Conservation (phyloP, 1,140 invertebrate species). For the Drosophila quadrilineata region DNA sequence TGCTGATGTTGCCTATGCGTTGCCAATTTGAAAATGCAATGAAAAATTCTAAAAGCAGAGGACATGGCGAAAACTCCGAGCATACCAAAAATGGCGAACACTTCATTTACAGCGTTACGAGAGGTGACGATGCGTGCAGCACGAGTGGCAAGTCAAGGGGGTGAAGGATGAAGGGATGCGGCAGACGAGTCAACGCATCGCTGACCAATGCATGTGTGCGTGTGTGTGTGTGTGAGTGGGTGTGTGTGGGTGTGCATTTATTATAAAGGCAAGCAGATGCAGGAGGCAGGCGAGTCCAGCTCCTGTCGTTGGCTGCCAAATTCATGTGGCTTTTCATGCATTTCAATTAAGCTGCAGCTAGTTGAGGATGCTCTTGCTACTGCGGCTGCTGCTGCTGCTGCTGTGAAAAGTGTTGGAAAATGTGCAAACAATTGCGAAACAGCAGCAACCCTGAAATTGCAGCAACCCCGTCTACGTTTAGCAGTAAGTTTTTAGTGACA, state of each 20-base stretch:
- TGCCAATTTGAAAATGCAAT: slow-evolving; percentile 58
- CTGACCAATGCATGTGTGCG: slow-evolving; percentile 43
- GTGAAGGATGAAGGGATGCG: neutral
- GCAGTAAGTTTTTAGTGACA: slow-evolving; percentile 37
- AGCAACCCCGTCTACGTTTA: neutral
- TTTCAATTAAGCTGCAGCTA: slow-evolving; percentile 68
- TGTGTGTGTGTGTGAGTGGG: slow-evolving; percentile 32
- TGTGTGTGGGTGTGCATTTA: slow-evolving; percentile 46
- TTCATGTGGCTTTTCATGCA: slow-evolving; percentile 71
- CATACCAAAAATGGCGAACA: slow-evolving; percentile 38
- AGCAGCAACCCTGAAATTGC: neutral
- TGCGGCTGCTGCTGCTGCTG: slow-evolving; percentile 3
- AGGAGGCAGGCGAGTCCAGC: neutral
- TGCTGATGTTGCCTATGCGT: slow-evolving; percentile 42
- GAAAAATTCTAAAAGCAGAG: slow-evolving; percentile 48
- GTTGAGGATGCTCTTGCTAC: slow-evolving; percentile 1
- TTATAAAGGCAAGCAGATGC: slow-evolving; percentile 44
- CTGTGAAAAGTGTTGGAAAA: slow-evolving; percentile 56
- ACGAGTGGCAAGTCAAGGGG: neutral
- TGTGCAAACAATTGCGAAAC: slow-evolving; percentile 48
- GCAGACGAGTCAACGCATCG: slow-evolving; percentile 37
- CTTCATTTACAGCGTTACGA: slow-evolving; percentile 58
- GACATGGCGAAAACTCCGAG: slow-evolving; percentile 30
- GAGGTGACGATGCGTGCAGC: slow-evolving; percentile 6
- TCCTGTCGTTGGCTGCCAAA: slow-evolving; percentile 60